These are phyloP conservation scores for Dendrocincla fuliginosa DNA, from an alignment of 2,797 vertebrate species.

Conservation along the genomic window DNA sequence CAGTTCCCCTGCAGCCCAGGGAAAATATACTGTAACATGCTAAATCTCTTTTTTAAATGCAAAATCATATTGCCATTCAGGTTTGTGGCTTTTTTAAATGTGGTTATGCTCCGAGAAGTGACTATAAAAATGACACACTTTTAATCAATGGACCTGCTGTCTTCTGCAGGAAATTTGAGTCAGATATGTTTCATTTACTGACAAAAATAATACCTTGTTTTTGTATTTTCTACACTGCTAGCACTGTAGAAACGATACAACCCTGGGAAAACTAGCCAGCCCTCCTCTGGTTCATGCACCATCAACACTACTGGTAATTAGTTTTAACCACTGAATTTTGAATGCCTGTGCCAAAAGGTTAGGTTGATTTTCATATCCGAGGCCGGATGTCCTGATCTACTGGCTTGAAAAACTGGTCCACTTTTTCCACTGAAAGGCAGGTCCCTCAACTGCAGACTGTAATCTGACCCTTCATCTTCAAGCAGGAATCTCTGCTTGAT, in stretches of 20 bases:
- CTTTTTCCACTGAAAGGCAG: not conserved
- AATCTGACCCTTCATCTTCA: accelerated
- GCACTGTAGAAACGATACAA: not conserved
- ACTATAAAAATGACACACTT: slow-evolving; percentile 34
- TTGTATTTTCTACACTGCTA: slow-evolving; percentile 31
- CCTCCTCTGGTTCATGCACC: slow-evolving; percentile 8
- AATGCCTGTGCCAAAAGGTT: slow-evolving; percentile 12
- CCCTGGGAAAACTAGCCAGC: slow-evolving; percentile 8
- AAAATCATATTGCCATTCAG: slow-evolving; percentile 40
- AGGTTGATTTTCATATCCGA: not conserved
- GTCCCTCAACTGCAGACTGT: not conserved
- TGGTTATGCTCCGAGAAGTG: not conserved
- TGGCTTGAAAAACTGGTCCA: not conserved
- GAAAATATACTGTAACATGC: slow-evolving; percentile 35
- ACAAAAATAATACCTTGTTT: slow-evolving; percentile 40
- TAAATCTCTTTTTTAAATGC: slow-evolving; percentile 56
- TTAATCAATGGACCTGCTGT: slow-evolving; percentile 59
- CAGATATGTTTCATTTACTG: slow-evolving; percentile 50
- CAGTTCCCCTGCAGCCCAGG: not conserved
- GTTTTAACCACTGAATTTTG: slow-evolving; percentile 37
- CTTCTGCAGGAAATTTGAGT: slow-evolving; percentile 59
- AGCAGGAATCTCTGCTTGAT: not conserved
- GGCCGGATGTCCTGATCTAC: not conserved
- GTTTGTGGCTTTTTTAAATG: slow-evolving; percentile 52
- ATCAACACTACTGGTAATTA: slow-evolving; percentile 42